Conservation (phyloP, 2,888 invertebrate species). For the Drosophila hamatofila region DNA sequence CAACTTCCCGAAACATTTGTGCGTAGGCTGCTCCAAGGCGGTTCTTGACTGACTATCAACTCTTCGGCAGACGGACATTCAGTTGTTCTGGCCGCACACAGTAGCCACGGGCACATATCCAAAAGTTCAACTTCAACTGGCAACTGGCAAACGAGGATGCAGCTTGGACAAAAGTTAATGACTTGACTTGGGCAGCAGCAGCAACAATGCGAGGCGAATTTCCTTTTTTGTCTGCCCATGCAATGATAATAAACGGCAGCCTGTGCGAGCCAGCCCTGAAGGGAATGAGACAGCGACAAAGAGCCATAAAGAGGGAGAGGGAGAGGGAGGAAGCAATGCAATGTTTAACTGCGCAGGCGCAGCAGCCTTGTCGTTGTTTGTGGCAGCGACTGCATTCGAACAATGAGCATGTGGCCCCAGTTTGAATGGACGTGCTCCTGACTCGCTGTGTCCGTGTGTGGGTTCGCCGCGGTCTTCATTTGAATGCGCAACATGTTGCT, state of each 20-base stretch:
- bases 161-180: slow-evolving; percentile 61
- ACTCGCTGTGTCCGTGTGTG: slow-evolving; percentile 12
- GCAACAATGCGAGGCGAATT: slow-evolving; percentile 61
- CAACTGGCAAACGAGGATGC: slow-evolving; percentile 33
- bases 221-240: slow-evolving; percentile 63
- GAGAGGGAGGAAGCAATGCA: not conserved
- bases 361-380: slow-evolving; percentile 28
- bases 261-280: slow-evolving; percentile 10
- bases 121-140: slow-evolving; percentile 38
- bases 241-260: slow-evolving; percentile 72
- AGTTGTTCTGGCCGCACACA: slow-evolving; percentile 46
- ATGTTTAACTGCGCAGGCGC: slow-evolving; percentile 73
- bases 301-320: not conserved
- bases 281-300: not conserved
- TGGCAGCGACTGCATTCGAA: slow-evolving; percentile 29
- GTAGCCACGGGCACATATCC: slow-evolving; percentile 73
- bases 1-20: slow-evolving; percentile 22
- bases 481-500: slow-evolving; percentile 67
- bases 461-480: slow-evolving; percentile 56
- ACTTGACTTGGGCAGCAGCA: slow-evolving; percentile 61
- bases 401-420: slow-evolving; percentile 37
- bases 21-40: slow-evolving; percentile 52
- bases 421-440: slow-evolving; percentile 70
- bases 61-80: slow-evolving; percentile 31
- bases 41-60: not conserved